phyloP scores from a whole-genome alignment of 1,140 invertebrate species.

The Pseudomyrmex cubaensis region DNA sequence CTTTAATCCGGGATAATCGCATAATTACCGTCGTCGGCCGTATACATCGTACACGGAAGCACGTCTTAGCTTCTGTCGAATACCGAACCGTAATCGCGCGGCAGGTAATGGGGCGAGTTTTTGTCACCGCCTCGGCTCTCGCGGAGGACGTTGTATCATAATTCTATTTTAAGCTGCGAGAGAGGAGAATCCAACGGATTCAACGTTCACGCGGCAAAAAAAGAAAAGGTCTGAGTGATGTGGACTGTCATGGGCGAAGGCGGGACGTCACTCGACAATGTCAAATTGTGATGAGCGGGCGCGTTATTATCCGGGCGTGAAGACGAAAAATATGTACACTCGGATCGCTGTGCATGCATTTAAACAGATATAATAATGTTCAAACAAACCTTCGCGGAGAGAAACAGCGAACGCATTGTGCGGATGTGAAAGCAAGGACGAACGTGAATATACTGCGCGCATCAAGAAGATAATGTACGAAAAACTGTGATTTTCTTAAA shows the following conservation, averaged over 20 bases:
- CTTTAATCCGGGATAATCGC: slow-evolving; percentile 53
- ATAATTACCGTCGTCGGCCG: slow-evolving; percentile 26
- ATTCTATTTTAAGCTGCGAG: slow-evolving; percentile 46
- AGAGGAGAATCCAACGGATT: slow-evolving; percentile 33
- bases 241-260: slow-evolving; percentile 28
- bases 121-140: slow-evolving; percentile 22
- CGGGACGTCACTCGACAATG: slow-evolving; percentile 34
- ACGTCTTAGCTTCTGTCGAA: slow-evolving; percentile 20
- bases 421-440: not conserved
- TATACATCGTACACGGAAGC: slow-evolving; percentile 44
- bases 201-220: slow-evolving; percentile 36
- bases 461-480: not conserved
- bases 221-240: slow-evolving; percentile 26
- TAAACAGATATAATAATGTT: not conserved
- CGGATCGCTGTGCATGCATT: not conserved
- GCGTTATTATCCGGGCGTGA: not conserved
- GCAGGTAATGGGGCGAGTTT: slow-evolving; percentile 52
- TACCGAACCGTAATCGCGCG: slow-evolving; percentile 42
- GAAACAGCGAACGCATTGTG: not conserved
- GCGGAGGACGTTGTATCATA: slow-evolving; percentile 24
- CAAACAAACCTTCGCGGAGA: not conserved
- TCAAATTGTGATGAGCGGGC: slow-evolving; percentile 15
- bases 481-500: not conserved
- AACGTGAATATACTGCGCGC: not conserved
- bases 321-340: not conserved